Conservation (phyloP, 2,113 vertebrate genomes). For the Rhabdornis inornatus region DNA sequence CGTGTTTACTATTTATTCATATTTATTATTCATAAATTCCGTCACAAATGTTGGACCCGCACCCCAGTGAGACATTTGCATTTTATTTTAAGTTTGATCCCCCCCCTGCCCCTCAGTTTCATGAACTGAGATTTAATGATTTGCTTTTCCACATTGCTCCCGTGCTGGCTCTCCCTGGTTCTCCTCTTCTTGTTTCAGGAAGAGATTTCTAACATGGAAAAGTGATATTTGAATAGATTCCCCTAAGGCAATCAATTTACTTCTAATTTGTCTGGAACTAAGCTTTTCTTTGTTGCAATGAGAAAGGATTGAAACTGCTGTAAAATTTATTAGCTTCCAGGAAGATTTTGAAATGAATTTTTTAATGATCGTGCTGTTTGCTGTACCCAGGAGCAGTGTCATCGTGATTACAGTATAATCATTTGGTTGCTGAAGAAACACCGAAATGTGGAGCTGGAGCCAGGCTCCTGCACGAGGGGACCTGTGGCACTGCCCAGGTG, state of each 20-base stretch:
- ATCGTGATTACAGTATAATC: slow-evolving; percentile 60
- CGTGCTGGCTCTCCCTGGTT: slow-evolving; percentile 19
- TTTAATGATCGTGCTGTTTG: slow-evolving; percentile 74
- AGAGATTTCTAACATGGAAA: slow-evolving; percentile 73
- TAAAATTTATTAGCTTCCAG: slow-evolving; percentile 79
- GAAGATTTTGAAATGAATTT: slow-evolving; percentile 78
- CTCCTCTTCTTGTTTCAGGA: slow-evolving; percentile 64
- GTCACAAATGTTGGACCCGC: slow-evolving; percentile 69
- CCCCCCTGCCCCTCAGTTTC: slow-evolving; percentile 11
- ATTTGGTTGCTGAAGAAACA: slow-evolving; percentile 41
- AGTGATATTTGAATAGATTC: slow-evolving; percentile 79
- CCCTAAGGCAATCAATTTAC: slow-evolving; percentile 81
- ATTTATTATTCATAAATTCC: slow-evolving; percentile 80
- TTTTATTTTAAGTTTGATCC: slow-evolving; percentile 72
- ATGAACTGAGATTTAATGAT: slow-evolving; percentile 67
- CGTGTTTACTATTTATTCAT: slow-evolving; percentile 75
- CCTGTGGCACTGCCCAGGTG: neutral
- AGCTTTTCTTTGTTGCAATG: slow-evolving; percentile 78
- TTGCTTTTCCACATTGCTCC: slow-evolving; percentile 55
- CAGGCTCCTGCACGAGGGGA: neutral
- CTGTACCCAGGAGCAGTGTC: slow-evolving; percentile 68
- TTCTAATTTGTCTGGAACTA: slow-evolving; percentile 84
- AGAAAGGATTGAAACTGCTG: slow-evolving; percentile 76
- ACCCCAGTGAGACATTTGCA: slow-evolving; percentile 72
- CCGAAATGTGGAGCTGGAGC: neutral